Evolutionary conservation across 2,797 vertebrate genomes (phyloP).

Genomic region (Galago senegalensis): DNA sequence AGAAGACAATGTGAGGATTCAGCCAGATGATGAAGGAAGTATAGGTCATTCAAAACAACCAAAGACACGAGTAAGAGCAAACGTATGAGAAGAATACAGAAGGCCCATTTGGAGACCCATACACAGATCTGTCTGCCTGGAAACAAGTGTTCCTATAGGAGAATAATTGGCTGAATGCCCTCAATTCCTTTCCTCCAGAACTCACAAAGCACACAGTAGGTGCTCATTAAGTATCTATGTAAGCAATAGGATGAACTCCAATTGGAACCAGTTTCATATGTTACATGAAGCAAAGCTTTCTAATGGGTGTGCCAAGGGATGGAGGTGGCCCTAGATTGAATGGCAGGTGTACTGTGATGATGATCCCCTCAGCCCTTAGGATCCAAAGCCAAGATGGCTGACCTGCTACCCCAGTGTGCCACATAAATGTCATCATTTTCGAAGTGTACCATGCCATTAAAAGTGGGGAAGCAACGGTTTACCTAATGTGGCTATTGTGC

Average conservation of each 20-base stretch:
- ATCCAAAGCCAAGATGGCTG: constrained; percentile 2
- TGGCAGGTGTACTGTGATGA: not conserved
- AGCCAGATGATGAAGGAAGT: constrained; percentile 26
- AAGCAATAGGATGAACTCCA: not conserved
- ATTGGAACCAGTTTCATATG: not conserved
- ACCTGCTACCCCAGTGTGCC: not conserved
- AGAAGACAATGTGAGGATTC: constrained; percentile 35
- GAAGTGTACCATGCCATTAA: not conserved
- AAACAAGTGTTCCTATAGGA: not conserved
- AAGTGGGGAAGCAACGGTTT: constrained; percentile 13
- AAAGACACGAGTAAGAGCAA: not conserved
- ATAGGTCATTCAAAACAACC: constrained; percentile 12
- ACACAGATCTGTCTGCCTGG: not conserved
- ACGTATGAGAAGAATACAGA: constrained; percentile 7
- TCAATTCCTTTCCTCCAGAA: not conserved
- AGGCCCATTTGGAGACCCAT: not conserved
- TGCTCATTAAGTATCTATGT: not conserved
- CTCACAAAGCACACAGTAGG: not conserved
- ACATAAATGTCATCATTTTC: constrained; percentile 36
- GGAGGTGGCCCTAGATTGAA: not conserved
- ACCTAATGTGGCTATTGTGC: not conserved
- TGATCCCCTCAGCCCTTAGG: not conserved
- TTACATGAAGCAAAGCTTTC: not conserved
- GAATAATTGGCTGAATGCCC: not conserved
- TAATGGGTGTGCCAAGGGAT: not conserved